Base-by-base conservation (phyloP, 2,888 invertebrate species). In the Sepiola atlantica region DNA sequence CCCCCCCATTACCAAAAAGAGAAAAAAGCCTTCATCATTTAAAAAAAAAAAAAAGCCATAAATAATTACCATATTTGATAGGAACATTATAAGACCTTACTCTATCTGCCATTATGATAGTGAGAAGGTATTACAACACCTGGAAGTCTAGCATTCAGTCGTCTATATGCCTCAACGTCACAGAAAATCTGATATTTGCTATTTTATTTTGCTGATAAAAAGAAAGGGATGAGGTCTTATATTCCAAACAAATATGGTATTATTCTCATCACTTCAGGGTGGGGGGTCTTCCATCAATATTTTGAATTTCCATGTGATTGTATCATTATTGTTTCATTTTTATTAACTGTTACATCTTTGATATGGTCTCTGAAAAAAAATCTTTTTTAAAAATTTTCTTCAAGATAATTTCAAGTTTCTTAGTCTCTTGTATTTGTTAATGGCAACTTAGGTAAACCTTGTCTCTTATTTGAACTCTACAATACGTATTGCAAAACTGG, bases 361-460 rank as follows among this genome's bases (percentile, higher is more conserved):
- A 14, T 57, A 93, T 93, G 20, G 24, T 90, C 90, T 35, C 90
- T 77, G 45, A 94, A 54, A 90, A 94, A n/a, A 61, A 94, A 92
- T 94, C 18, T 92, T 91, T 77, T n/a, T 77, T 77, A 14, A 1
- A 0, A 8, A 28, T 14, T 77, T 77, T n/a, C n/a, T 77, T 28
- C 77, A 28, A n/a, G 28, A 2, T n/a, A n/a, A n/a, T n/a, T n/a
- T n/a, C n/a, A n/a, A n/a, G n/a, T n/a, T n/a, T n/a, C n/a, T n/a
- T n/a, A n/a, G n/a, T n/a, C n/a, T n/a, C n/a, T n/a, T n/a, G n/a
- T n/a, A n/a, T n/a, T n/a, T n/a, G n/a, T n/a, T n/a, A 14, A n/a
- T 77, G 14, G n/a, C n/a, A n/a, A 77, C 0, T 77, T 77, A 77
- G 77, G 32, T 77, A 77, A 77, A 12, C n/a, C n/a, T 77, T 32